Evolutionary conservation across 2,888 invertebrate genomes (phyloP), one percentile per base, ranked within the genome.

Genomic region (Erynnis tages): DNA sequence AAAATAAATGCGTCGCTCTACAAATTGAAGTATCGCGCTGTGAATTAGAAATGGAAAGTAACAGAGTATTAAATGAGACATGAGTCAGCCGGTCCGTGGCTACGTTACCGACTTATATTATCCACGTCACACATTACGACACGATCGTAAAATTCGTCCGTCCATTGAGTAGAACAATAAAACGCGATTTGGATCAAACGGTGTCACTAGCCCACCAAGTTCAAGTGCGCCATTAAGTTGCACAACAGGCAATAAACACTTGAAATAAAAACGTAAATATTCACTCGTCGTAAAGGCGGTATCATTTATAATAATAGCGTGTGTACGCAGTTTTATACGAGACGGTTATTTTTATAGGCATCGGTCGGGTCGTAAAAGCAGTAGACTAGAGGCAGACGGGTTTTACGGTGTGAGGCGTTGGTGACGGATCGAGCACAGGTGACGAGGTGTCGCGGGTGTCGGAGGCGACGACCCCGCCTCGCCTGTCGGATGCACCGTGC

Each of bases 151-250:
- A 88, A 82, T 79, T 75, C 77, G 79, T 76, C 69, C 81, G 82
- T 79, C 83, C 86, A 86, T 87, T 86, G 79, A 86, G 75, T 67
- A 72, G 74, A 79, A 86, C 86, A 88, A 88, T 88, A 87, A 87
- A 87, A 85, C 76, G 71, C 76, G 83, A 83, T 83, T 82, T 76
- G 81, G 76, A 84, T 87, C 87, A 85, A 82, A 84, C 76, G 76
- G 85, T 88, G 88, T 86, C 87, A 87, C 86, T 83, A 79, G 83
- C 79, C 76, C 72, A 65, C 63, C 84, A 88, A 88, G 88, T 89
- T 89, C 88, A 89, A 88, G 88, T 79, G 71, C 78, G 79, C 80
- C 73, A 82, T 88, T 85, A 87, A 85, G 78, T 86, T 87, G 78
- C 84, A 85, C 79, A 85, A 85, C 82, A 71, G 69, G 77, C 80